These are phyloP conservation scores for Oxyura jamaicensis DNA, from an alignment of 2,113 vertebrate genomes.

Conservation along the genomic window DNA sequence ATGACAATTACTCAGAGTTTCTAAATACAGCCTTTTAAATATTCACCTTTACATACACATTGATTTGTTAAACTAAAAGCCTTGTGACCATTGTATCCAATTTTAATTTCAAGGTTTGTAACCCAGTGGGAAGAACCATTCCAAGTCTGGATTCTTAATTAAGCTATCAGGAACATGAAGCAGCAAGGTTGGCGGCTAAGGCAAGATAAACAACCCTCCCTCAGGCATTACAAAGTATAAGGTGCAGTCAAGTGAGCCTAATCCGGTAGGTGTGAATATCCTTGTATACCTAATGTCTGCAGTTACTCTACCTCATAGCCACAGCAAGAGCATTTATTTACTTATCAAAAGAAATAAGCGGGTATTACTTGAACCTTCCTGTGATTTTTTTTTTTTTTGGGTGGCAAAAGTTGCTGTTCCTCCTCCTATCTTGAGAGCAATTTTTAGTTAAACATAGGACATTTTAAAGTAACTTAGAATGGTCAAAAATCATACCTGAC, in stretches of 20 bases:
- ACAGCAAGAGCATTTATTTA: conserved; percentile 10
- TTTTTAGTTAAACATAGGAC: background rate
- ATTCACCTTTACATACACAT: conserved; percentile 9
- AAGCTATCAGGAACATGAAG: conserved; percentile 70
- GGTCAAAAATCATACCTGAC: background rate
- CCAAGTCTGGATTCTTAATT: conserved; percentile 65
- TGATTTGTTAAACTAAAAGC: conserved; percentile 48
- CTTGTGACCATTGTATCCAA: conserved; percentile 41
- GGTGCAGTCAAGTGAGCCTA: conserved; percentile 67
- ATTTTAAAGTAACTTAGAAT: background rate
- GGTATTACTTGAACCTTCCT: background rate
- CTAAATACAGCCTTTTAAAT: conserved; percentile 27
- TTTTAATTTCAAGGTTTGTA: conserved; percentile 73
- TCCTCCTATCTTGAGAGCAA: background rate
- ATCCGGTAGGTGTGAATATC: conserved; percentile 69
- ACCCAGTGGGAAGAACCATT: conserved; percentile 56
- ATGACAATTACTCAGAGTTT: background rate
- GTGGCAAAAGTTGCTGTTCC: background rate
- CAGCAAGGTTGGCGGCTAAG: conserved; percentile 36
- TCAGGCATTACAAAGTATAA: conserved; percentile 39
- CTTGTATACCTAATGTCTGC: conserved; percentile 16
- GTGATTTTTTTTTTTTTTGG: background rate
- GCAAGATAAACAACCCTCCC: conserved; percentile 63
- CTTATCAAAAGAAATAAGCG: conserved; percentile 23
- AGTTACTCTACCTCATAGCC: background rate